A percentile compares a stretch with the other conserved stretches of the same genome.
Conservation (phyloP, 2,888 invertebrate species). For the Mechanitis mazaeus region DNA sequence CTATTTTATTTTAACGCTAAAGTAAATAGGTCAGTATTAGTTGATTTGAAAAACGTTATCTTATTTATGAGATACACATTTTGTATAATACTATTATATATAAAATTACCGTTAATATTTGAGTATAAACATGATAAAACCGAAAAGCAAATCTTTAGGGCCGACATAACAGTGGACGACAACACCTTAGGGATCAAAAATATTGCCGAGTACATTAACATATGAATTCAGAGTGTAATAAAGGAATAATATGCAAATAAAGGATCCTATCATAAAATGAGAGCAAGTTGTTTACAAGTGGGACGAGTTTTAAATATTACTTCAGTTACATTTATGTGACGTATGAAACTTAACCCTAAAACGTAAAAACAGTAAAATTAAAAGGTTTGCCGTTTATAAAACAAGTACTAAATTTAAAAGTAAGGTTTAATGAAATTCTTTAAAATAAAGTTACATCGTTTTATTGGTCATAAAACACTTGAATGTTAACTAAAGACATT, state of each 20-base stretch:
- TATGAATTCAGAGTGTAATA: slow-evolving; percentile 66
- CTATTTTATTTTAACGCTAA: slow-evolving; percentile 11
- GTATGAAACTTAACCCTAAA: background rate
- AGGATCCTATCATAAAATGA: slow-evolving; percentile 14
- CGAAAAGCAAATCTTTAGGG: slow-evolving; percentile 48
- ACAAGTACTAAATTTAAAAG: no score
- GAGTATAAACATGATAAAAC: slow-evolving; percentile 35
- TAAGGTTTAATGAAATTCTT: no score
- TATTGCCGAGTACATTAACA: slow-evolving; percentile 56
- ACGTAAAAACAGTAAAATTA: background rate
- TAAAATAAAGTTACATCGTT: background rate
- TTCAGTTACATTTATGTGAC: background rate
- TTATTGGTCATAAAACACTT: background rate
- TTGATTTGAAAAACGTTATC: no score
- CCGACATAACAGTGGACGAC: slow-evolving; percentile 35
- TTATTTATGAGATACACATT: no score
- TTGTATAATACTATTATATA: no score
- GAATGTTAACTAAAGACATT: slow-evolving; percentile 12
- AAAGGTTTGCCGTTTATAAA: background rate
- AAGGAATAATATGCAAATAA: slow-evolving; percentile 71
- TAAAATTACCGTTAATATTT: no score
- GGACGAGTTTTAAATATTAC: background rate
- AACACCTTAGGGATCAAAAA: slow-evolving; percentile 49
- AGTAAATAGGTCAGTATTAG: slow-evolving; percentile 6
- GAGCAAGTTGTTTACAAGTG: slow-evolving; percentile 6